These are phyloP conservation scores for Heteromyza rotundicornis DNA, from an alignment of 2,888 invertebrate species.

Conservation along the genomic window DNA sequence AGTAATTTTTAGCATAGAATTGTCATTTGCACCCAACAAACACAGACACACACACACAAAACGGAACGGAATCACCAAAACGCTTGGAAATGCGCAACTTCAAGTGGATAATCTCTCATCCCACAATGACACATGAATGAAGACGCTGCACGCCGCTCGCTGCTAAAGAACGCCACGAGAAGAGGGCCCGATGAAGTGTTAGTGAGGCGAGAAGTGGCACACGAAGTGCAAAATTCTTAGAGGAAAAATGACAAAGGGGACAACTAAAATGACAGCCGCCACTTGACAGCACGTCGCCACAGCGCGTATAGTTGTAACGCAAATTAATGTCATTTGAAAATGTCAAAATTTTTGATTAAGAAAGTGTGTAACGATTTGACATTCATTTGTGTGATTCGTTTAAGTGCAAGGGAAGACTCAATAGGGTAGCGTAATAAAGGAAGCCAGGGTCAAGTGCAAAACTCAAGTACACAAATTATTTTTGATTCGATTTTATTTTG, in stretches of 20 bases:
- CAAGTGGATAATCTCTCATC: slow-evolving; percentile 51
- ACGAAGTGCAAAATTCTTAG: neutral
- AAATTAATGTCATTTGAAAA: slow-evolving; percentile 50
- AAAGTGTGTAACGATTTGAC: too few relatives aligned
- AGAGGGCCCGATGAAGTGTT: too few relatives aligned
- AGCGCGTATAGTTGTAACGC: slow-evolving; percentile 33
- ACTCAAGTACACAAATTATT: too few relatives aligned
- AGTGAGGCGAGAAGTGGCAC: too few relatives aligned
- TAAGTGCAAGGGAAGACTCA: too few relatives aligned
- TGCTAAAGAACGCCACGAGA: neutral
- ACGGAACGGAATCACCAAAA: slow-evolving; percentile 10
- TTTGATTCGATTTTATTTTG: too few relatives aligned
- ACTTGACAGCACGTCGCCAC: neutral
- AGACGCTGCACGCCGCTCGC: neutral
- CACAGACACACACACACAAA: neutral
- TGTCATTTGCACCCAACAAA: slow-evolving; percentile 46
- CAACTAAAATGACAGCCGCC: neutral
- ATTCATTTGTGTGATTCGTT: too few relatives aligned
- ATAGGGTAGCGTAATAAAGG: too few relatives aligned
- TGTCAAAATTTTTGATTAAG: slow-evolving; percentile 50
- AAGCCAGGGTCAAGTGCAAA: too few relatives aligned
- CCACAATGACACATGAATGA: slow-evolving; percentile 37
- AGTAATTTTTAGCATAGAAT: neutral
- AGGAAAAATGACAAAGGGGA: neutral
- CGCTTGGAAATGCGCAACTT: slow-evolving; percentile 31